Conservation (phyloP, 2,888 invertebrate species). For the Pseudococcus longispinus region DNA sequence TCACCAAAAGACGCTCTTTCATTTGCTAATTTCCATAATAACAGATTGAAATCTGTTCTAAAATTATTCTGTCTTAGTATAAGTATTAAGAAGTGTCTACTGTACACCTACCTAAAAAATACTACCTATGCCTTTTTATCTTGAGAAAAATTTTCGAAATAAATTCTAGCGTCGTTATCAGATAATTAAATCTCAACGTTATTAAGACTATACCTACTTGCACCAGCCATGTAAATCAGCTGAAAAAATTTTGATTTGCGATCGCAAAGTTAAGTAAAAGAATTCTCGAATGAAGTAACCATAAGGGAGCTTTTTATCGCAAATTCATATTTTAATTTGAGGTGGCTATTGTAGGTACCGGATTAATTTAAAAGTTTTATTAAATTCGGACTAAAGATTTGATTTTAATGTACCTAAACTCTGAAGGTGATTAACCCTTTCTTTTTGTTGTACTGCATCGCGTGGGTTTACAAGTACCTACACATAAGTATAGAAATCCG, state of each 20-base stretch:
- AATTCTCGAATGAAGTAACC: not conserved
- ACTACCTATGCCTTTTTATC: not conserved
- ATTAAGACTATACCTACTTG: not conserved
- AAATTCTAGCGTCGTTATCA: not conserved
- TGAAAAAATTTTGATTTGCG: slow-evolving; percentile 1
- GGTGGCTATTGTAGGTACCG: not conserved
- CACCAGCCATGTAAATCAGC: not conserved
- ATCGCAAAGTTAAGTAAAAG: not conserved
- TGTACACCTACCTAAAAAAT: not conserved
- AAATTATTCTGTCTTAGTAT: not conserved
- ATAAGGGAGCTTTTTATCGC: not conserved
- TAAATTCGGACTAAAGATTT: not conserved
- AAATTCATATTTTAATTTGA: not conserved
- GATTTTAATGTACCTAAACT: no score
- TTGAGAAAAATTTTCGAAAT: not conserved
- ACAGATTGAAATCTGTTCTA: not conserved
- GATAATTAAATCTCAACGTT: not conserved
- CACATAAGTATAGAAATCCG: not conserved
- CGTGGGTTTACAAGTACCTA: not conserved
- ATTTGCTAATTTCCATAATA: not conserved
- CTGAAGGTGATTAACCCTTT: not conserved
- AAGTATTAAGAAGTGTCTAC: not conserved
- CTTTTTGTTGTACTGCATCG: not conserved
- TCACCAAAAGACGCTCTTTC: not conserved
- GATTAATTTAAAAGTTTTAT: not conserved